These are phyloP conservation scores for Megalops atlanticus DNA, from an alignment of 2,113 vertebrate species.

Conservation along the genomic window DNA sequence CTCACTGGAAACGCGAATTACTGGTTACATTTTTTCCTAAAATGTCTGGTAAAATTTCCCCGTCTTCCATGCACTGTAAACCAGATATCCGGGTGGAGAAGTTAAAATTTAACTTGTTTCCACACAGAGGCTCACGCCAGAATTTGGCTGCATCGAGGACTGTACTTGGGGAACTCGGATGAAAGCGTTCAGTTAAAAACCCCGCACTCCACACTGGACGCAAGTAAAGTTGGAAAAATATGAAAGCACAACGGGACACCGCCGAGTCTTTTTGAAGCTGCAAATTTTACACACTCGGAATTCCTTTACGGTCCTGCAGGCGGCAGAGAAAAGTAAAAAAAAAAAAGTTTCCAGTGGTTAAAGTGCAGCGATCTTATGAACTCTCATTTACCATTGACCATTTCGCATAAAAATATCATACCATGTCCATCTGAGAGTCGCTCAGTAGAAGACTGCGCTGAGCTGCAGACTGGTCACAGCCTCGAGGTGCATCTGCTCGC, in stretches of 20 bases:
- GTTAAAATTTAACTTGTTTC: slow-evolving; percentile 46
- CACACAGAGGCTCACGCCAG: not conserved
- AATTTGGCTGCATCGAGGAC: not conserved
- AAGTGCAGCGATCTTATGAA: not conserved
- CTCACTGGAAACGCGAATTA: slow-evolving; percentile 1
- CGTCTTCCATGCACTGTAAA: not conserved
- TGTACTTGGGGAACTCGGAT: slow-evolving; percentile 16
- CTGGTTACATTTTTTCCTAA: not conserved
- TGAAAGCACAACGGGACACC: not conserved
- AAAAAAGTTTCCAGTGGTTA: not conserved
- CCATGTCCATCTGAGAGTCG: not conserved
- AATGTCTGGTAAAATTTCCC: slow-evolving; percentile 14
- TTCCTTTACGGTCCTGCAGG: not conserved
- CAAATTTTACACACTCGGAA: not conserved
- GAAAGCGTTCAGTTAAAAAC: not conserved
- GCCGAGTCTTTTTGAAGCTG: not conserved
- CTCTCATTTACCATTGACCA: too few species aligned
- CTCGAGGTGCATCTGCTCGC: not conserved
- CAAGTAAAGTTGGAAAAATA: not conserved
- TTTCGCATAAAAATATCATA: not conserved
- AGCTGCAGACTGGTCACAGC: not conserved
- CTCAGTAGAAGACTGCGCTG: not conserved
- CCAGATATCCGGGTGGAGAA: not conserved
- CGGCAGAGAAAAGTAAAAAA: not conserved
- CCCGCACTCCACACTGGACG: too few species aligned